Evolutionary conservation across 2,797 vertebrate species (phyloP), one percentile per base, ranked within the genome.

Genomic region (Apogon talboti): DNA sequence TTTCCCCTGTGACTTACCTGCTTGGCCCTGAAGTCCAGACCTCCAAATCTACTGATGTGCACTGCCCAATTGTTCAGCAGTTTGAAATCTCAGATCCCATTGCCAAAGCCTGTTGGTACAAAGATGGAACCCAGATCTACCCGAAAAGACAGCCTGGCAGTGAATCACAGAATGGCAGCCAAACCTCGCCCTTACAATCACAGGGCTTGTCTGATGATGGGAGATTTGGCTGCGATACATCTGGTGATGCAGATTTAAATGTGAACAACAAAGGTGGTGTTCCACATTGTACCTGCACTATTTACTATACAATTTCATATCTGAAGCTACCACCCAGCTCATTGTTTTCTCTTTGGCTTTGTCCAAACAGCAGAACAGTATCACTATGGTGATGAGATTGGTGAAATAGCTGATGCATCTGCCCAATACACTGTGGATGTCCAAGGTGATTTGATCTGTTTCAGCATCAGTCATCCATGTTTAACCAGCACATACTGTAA

Each of bases 381-480:
- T 91, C 95, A 97, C 60, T 88, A 93, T 14, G 95, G 95, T 87
- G 92, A 94, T 74, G 95, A 95, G 62, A 86, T 92, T 89, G 96
- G 94, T 77, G 89, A 93, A 43, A 83, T 92, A 2, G 69, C 82
- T 57, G 87, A 91, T 73, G 93, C 94, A 76, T 88, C 90, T 68
- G 82, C 93, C 91, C 94, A 91, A 83, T 96, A 94, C 93, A 92
- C 93, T 4, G 84, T 96, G 87, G 95, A 96, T 86, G 94, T 96
- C 75, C 82, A 93, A 91, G 96, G 98, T 99, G 93, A 98, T 95
- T 93, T 90, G 87, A 92, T 88, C 83, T 91, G 90, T 89, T 92
- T 92, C 84, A 88, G 83, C 86, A 89, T 91, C 83, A 91, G 84
- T 82, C 91, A 89, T 91, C 88, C 87, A 89, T 92, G 55, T 93